Evolutionary conservation across 2,888 invertebrate genomes (phyloP), one percentile per base, ranked within the genome.

Genomic region (Drosophila mimetica): DNA sequence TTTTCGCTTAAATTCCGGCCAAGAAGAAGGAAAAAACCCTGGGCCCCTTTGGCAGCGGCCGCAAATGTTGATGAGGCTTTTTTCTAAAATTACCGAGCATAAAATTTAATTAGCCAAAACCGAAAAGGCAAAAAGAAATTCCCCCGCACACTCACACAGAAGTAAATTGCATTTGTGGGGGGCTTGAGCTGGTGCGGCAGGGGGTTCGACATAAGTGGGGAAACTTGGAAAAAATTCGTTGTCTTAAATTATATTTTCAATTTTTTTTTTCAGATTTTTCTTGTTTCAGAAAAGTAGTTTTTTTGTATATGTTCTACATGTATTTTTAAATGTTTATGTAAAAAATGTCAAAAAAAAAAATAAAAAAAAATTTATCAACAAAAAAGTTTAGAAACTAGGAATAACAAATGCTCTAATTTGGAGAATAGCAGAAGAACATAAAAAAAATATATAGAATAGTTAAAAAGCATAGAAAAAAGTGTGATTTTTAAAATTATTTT

Each of bases 61-160:
- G 59, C 59, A 63, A 74, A 65, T 61, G 64, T 76, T 60, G 37
- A 60, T 60, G 76, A 70, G 79, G 79, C 79, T 79, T 83, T 86
- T 59, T 82, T 80, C 76, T 79, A 86, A 86, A 84, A 84, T 85
- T 86, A 86, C 84, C 87, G 82, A 84, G 87, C 84, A 84, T 86
- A 84, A 84, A 84, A 84, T 84, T 84, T 86, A 84, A 84, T 84
- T 84, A 84, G 87, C 86, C 84, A 86, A 86, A 86, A 84, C 85
- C 84, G 64, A 77, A 81, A 82, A 74, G 54, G 77, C 78, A 52
- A 70, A 70, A 53, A 42, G 64, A 53, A 63, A 64, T 8, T 64
- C 16, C 44, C 14, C 20, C 39, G 58, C 11, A 70, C 70, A 70
- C 60, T 42, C 5, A 6, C 48, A 79, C 76, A 76, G 72, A 76